Base-by-base conservation (phyloP, 2,888 invertebrate species). In the Eugnorisma glareosa region DNA sequence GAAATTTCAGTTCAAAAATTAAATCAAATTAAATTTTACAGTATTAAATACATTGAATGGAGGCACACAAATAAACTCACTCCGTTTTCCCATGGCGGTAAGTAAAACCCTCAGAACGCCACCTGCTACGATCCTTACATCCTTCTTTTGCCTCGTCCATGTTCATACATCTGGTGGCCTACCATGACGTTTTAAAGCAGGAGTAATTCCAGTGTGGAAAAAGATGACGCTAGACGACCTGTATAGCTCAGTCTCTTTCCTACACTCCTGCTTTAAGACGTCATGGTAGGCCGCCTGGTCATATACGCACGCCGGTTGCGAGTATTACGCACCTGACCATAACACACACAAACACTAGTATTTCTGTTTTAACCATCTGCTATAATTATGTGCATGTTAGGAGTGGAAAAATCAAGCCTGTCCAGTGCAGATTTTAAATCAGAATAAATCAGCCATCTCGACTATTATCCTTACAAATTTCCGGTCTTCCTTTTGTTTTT, bases 401-500 rank as follows among this genome's bases (percentile, higher is more conserved):
- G 15, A 15, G 21, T 7, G 10, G n/a, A 54, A 59, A 72, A 59
- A 73, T 4, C 51, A 43, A 13, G 15, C 4, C 13, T 43, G 21
- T 43, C 4, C 3, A 43, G 13, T 24, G 54, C 45, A 66, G 37
- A 7, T 45, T 15, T 4, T 76, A 37, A 57, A 67, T 40, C 45
- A 67, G 45, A 67, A 76, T 45, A 45, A 67, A 11, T 76, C 43
- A 28, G 21, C 40, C n/a, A 31, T 51, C 0, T n/a, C 8, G 40
- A 18, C 35, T 13, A 18, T 40, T n/a, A 35, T 48, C 8, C n/a
- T 18, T 11, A 13, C 5, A 2, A 8, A 43, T 74, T 64, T 43
- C 57, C 13, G 2, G 10, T 31, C 10, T 21, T 24, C 13, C 1
- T 28, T 51, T 43, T n/a, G n/a, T 24, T 1, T n/a, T 54, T n/a